Percentiles rank a stretch among this genome's conserved stretches.
Conservation (phyloP, 2,888 invertebrate species). For the Phania funesta region DNA sequence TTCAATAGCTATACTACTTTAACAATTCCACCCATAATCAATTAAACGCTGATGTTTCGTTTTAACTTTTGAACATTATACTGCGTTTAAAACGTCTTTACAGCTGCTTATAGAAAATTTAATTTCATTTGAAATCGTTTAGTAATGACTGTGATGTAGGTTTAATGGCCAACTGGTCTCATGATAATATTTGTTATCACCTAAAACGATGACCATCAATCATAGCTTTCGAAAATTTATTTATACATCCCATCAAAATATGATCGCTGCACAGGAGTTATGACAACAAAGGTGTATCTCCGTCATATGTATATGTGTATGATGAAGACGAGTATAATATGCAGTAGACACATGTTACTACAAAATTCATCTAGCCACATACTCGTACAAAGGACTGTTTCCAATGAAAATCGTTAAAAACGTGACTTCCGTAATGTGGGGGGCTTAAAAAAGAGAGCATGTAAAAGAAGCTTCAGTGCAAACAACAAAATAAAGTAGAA, state of each 20-base stretch:
- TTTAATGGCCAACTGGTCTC: slow-evolving; percentile 24
- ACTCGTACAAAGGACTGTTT: slow-evolving; percentile 15
- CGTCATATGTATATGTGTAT: too few species aligned
- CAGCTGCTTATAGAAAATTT: neutral
- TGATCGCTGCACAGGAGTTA: slow-evolving; percentile 22
- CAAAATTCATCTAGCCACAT: slow-evolving; percentile 23
- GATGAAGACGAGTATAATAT: neutral
- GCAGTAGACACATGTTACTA: slow-evolving; percentile 48
- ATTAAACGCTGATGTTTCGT: neutral
- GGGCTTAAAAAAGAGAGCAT: slow-evolving; percentile 9
- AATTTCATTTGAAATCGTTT: slow-evolving; percentile 21
- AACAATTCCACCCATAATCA: neutral
- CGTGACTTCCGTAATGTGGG: slow-evolving; percentile 68
- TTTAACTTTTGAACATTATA: neutral
- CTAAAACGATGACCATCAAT: slow-evolving; percentile 61
- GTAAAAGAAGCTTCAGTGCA: neutral
- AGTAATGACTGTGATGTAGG: slow-evolving; percentile 36
- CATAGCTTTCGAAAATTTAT: slow-evolving; percentile 24
- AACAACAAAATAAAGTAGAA: neutral
- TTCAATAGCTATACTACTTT: neutral
- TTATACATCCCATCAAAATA: slow-evolving; percentile 39
- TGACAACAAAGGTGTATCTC: slow-evolving; percentile 46
- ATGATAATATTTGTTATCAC: slow-evolving; percentile 55
- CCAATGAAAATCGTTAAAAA: slow-evolving; percentile 67
- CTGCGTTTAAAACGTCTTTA: neutral